A percentile compares a stretch with the other conserved stretches of the same genome.
phyloP scores from a whole-genome alignment of 1,140 invertebrate genomes.

The Oedothorax gibbosus region DNA sequence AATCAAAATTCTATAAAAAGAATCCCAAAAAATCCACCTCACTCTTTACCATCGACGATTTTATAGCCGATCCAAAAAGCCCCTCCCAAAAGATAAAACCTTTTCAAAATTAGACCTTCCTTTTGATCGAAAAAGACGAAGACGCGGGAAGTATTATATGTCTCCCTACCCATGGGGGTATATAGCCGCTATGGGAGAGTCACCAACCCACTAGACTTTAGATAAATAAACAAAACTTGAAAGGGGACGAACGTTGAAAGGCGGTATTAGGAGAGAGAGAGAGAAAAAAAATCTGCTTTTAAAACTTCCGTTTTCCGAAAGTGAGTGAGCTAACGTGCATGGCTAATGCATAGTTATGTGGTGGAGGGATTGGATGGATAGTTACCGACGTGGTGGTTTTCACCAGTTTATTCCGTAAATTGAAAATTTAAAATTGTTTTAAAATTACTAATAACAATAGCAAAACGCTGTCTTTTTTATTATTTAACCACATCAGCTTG shows the following conservation, averaged over 20 bases:
- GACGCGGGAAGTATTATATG: slow-evolving; percentile 1
- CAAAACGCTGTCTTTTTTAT: no score
- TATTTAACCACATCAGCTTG: no score
- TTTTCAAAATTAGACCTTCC: slow-evolving; percentile 32
- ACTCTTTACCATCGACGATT: no score
- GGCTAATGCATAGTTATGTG: slow-evolving; percentile 55
- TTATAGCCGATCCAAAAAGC: no score
- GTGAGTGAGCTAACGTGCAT: slow-evolving; percentile 39
- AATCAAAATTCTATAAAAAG: no score
- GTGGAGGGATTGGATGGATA: not conserved
- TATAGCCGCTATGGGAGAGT: slow-evolving; percentile 1
- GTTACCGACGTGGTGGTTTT: no score
- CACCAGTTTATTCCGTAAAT: no score
- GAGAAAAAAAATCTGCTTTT: slow-evolving; percentile 38
- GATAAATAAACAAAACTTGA: slow-evolving; percentile 54
- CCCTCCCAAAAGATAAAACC: not conserved
- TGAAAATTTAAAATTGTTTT: no score
- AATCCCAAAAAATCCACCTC: no score
- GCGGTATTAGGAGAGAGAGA: slow-evolving; percentile 7
- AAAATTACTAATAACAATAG: no score
- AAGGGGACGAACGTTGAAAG: slow-evolving; percentile 45
- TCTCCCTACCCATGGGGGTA: not conserved
- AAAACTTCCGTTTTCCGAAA: slow-evolving; percentile 58
- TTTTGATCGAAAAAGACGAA: not conserved
- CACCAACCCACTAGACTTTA: slow-evolving; percentile 11